Evolutionary conservation across 2,888 invertebrate species (phyloP).

Genomic region (Pollenia angustigena): DNA sequence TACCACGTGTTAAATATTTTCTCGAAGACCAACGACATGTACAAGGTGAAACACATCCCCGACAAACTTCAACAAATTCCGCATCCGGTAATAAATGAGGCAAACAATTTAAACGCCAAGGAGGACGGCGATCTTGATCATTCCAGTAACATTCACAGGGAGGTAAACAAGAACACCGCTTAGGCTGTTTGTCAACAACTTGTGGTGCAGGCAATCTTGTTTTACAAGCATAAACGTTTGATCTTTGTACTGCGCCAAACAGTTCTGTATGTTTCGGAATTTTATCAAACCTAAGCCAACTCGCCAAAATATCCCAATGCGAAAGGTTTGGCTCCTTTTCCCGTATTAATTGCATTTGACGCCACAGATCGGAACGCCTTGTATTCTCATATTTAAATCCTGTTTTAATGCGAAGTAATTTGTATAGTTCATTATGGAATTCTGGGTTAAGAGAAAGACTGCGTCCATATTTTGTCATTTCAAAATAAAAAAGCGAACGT

Average conservation of each 20-base stretch:
- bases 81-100: constrained; percentile 40
- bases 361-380: constrained; percentile 85
- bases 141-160: constrained; percentile 78
- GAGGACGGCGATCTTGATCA: constrained; percentile 50
- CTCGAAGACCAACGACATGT: constrained; percentile 71
- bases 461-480: constrained; percentile 83
- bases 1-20: constrained; percentile 49
- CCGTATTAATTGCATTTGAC: constrained; percentile 85
- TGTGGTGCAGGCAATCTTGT: constrained; percentile 32
- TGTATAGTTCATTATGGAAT: constrained; percentile 85
- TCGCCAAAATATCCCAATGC: constrained; percentile 85
- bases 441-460: constrained; percentile 84
- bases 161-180: constrained; percentile 76
- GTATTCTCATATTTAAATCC: constrained; percentile 85
- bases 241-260: constrained; percentile 76
- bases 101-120: constrained; percentile 72
- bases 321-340: constrained; percentile 83
- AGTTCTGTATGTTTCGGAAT: constrained; percentile 74
- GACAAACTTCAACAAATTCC: constrained; percentile 37
- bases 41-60: constrained; percentile 68
- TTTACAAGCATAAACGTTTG: constrained; percentile 69
- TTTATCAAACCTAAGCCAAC: constrained; percentile 74
- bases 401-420: constrained; percentile 85
- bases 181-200: constrained; percentile 27
- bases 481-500: constrained; percentile 83